A percentile compares a stretch with the other conserved stretches of the same genome.
phyloP scores from a whole-genome alignment of 2,797 vertebrate species.

The Distichodus sexfasciatus region DNA sequence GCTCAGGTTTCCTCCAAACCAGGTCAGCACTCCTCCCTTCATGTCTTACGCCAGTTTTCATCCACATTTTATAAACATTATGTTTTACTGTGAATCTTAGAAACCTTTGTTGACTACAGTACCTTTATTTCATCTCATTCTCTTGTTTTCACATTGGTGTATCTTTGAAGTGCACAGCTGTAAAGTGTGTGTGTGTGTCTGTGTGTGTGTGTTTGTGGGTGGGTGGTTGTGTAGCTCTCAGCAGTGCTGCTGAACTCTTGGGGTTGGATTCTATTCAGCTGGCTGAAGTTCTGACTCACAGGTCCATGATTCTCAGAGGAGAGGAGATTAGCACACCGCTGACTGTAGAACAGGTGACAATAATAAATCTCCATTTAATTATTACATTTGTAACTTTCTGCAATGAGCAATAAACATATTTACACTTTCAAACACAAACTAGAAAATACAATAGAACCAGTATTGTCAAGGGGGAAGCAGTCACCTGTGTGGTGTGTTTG shows the following conservation, averaged over 20 bases:
- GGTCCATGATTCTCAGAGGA: conserved; percentile 96
- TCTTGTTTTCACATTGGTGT: neutral
- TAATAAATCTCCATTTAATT: too few relatives aligned
- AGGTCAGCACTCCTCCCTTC: conserved; percentile 66
- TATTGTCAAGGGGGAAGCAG: too few relatives aligned
- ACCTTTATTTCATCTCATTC: too few relatives aligned
- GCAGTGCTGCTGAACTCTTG: conserved; percentile 84
- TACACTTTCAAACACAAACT: neutral
- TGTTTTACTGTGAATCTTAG: too few relatives aligned
- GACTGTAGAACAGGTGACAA: conserved; percentile 86
- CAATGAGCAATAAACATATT: neutral
- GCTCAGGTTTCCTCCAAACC: conserved; percentile 92
- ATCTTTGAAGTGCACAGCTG: too few relatives aligned
- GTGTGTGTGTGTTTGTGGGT: conserved; percentile 8
- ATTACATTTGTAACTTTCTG: too few relatives aligned
- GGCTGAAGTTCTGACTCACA: conserved; percentile 89
- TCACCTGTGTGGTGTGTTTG: too few relatives aligned
- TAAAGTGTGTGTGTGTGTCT: conserved; percentile 19
- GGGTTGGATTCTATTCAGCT: conserved; percentile 88
- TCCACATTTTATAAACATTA: too few relatives aligned
- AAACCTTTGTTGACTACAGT: too few relatives aligned
- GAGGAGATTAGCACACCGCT: conserved; percentile 97
- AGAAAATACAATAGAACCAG: neutral
- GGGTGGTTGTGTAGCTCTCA: conserved; percentile 82
- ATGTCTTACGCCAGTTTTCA: neutral